Evolutionary conservation across 2,888 invertebrate species (phyloP), one percentile per base, ranked within the genome.

Genomic region (Eupeodes luniger): DNA sequence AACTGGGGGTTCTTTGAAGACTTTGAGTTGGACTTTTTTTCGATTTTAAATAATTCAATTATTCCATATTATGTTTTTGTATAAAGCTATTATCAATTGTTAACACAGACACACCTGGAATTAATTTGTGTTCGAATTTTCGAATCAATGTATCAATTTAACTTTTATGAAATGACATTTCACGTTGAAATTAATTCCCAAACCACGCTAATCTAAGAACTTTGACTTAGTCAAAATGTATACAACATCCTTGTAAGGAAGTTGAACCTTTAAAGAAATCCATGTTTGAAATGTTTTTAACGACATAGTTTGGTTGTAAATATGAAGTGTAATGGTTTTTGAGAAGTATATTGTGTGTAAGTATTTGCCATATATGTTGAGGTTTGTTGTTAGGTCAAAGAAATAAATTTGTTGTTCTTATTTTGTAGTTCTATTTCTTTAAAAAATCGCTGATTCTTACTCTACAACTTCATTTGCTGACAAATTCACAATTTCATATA

Each of bases 1-100:
- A 36, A 69, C 80, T 80, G 76, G 80, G 85, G 81, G 76, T 70
- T 57, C 19, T 36, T 72, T 40, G 9, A 3, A 40, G 12, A 51
- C 27, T 67, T 27, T 51, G 34, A 5, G 16, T 1, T 19, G 53
- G 53, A 4, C 12, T 53, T 36, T 27, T 27, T 14, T 49, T 16
- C 9, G 27, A 49, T 14, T 66, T 66, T 7, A 27, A 7, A 47
- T 47, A 5, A 6, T 14, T 59, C 14, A n/a, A 49, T 7, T 6
- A 14, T 59, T 34, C 7, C 27, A 34, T 59, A 27, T 14, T 6
- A 14, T 34, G 6, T 10, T 27, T 0, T 12, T 49, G 27, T n/a
- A 49, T 3, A 27, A 27, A 27, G 27, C 44, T 6, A 4, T 9
- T 11, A 16, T 0, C 10, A 7, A 64, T 44, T 44, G 12, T 19